Evolutionary conservation across 2,113 vertebrate species (phyloP).

Genomic region (Cyrtonyx montezumae): DNA sequence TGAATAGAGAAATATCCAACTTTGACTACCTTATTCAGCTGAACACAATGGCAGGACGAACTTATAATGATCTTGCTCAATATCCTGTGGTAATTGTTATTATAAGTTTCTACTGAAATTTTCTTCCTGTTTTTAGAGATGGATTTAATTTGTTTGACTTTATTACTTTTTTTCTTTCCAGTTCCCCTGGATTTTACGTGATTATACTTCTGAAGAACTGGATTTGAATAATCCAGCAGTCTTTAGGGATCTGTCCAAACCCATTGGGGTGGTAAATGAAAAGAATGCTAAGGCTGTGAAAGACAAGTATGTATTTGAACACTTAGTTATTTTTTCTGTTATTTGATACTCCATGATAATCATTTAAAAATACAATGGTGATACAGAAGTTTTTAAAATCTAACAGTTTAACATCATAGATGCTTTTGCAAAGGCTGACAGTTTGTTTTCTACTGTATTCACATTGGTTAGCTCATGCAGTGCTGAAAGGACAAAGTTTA

Average conservation of each 20-base stretch:
- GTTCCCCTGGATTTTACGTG: slow-evolving; percentile 95
- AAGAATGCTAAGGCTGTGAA: slow-evolving; percentile 91
- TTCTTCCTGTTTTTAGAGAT: not conserved
- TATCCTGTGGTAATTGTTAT: slow-evolving; percentile 92
- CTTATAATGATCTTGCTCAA: slow-evolving; percentile 96
- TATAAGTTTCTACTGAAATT: not conserved
- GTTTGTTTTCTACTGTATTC: not conserved
- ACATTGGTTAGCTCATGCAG: not conserved
- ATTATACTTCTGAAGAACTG: slow-evolving; percentile 95
- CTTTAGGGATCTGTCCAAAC: slow-evolving; percentile 95
- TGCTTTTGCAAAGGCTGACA: not conserved
- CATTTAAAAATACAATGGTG: not conserved
- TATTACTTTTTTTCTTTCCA: slow-evolving; percentile 45
- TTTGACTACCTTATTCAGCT: slow-evolving; percentile 98
- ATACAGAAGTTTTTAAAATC: not conserved
- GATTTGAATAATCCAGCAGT: slow-evolving; percentile 91
- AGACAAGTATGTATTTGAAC: slow-evolving; percentile 85
- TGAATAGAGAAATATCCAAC: slow-evolving; percentile 96
- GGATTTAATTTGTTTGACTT: not conserved
- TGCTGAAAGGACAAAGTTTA: not conserved
- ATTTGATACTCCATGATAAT: not conserved
- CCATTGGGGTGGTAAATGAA: slow-evolving; percentile 92
- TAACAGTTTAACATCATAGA: not conserved
- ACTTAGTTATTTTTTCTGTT: not conserved
- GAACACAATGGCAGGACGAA: slow-evolving; percentile 96